Conservation (phyloP, 2,113 vertebrate genomes). For the Cebidichthys violaceus region DNA sequence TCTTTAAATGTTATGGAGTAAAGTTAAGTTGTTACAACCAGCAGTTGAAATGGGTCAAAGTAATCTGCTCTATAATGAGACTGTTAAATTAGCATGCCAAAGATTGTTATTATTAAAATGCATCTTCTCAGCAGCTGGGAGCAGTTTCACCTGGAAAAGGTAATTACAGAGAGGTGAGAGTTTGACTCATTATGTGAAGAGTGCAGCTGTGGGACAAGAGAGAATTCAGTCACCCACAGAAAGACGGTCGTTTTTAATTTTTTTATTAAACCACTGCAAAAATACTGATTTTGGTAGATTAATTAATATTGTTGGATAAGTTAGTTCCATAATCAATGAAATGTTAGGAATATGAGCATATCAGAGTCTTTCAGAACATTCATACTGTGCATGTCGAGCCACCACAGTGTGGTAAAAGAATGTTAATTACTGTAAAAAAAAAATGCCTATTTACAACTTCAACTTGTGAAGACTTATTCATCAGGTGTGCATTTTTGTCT, state of each 20-base stretch:
- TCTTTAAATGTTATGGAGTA: neutral
- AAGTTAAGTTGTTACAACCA: neutral
- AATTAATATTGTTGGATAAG: neutral
- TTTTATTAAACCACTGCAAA: neutral
- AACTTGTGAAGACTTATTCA: neutral
- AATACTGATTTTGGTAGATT: neutral
- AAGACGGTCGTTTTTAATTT: neutral
- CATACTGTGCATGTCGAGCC: neutral
- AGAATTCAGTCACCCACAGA: neutral
- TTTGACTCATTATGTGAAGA: conserved; percentile 19
- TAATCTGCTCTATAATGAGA: neutral
- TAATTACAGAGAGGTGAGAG: conserved; percentile 13
- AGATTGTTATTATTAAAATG: conserved; percentile 1
- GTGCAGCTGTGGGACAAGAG: conserved; percentile 21
- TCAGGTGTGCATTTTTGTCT: neutral
- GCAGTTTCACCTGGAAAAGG: neutral
- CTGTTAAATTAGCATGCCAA: conserved; percentile 1
- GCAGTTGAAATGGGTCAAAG: neutral
- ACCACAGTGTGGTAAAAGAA: neutral
- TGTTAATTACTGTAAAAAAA: neutral
- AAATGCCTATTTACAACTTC: neutral
- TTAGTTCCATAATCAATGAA: neutral
- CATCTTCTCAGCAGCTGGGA: conserved; percentile 11
- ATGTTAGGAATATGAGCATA: neutral
- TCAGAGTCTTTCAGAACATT: neutral